Evolutionary conservation across 2,888 invertebrate species (phyloP).

Genomic region (Caenorhabditis imperialis): DNA sequence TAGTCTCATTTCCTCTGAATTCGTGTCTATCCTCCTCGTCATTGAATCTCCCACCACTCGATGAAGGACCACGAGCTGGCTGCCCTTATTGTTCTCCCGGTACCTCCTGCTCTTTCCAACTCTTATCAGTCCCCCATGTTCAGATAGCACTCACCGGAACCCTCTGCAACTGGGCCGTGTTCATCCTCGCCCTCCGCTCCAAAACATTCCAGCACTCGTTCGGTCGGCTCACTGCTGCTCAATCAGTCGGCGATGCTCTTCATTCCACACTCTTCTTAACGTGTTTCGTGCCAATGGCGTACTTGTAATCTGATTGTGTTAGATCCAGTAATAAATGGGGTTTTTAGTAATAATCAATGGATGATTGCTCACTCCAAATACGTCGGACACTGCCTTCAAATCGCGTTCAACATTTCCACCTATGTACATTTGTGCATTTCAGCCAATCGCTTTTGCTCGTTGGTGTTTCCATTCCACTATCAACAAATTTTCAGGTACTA

Average conservation of each 20-base stretch:
- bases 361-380: no score
- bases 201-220: conserved; percentile 57
- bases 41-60: no score
- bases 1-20: no score
- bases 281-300: conserved; percentile 40
- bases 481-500: conserved; percentile 20
- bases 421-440: no score
- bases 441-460: conserved; percentile 50
- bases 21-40: no score
- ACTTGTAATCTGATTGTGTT: conserved; percentile 49
- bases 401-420: no score
- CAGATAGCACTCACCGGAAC: conserved; percentile 51
- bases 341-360: no score
- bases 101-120: no score
- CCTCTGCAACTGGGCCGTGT: conserved; percentile 48
- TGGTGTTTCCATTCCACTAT: conserved; percentile 39
- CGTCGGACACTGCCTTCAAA: no score
- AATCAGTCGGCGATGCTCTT: conserved; percentile 52
- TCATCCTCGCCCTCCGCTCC: conserved; percentile 29
- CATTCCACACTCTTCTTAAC: conserved; percentile 51
- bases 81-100: no score
- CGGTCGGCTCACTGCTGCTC: conserved; percentile 51
- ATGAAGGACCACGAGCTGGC: no score
- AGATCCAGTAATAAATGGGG: no score
- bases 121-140: not conserved